phyloP scores from a whole-genome alignment of 2,113 vertebrate species.

The Triplophysa dalaica region DNA sequence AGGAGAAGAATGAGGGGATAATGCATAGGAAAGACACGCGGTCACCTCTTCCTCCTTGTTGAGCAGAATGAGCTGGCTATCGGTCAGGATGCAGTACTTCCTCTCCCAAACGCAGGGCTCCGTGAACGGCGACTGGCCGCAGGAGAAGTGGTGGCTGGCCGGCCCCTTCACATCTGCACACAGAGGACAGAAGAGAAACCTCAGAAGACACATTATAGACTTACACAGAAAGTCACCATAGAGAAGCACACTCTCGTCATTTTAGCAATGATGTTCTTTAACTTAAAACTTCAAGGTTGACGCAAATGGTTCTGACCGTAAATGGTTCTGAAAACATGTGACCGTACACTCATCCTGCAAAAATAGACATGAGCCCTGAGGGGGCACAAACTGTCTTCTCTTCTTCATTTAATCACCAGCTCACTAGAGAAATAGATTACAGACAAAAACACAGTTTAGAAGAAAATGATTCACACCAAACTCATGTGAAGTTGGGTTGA shows the following conservation, averaged over 20 bases:
- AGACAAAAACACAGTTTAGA: slow-evolving; percentile 7
- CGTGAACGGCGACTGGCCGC: slow-evolving; percentile 87
- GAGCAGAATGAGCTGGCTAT: slow-evolving; percentile 91
- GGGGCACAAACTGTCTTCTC: not conserved
- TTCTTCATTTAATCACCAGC: slow-evolving; percentile 31
- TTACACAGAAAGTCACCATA: not conserved
- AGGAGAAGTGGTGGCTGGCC: slow-evolving; percentile 88
- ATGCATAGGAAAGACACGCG: not conserved
- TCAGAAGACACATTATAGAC: not conserved
- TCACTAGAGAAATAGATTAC: slow-evolving; percentile 16
- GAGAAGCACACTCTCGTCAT: slow-evolving; percentile 23
- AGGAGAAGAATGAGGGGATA: slow-evolving; percentile 12
- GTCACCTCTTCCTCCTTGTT: slow-evolving; percentile 90
- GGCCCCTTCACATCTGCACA: slow-evolving; percentile 90
- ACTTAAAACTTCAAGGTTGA: not conserved
- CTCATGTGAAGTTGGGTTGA: not conserved
- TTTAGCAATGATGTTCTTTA: not conserved
- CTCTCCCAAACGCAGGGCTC: slow-evolving; percentile 87
- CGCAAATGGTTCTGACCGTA: not conserved
- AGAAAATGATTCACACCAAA: slow-evolving; percentile 21
- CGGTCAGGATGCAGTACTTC: slow-evolving; percentile 90
- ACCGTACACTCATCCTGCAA: not conserved
- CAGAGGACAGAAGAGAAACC: slow-evolving; percentile 35
- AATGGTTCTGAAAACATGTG: not conserved
- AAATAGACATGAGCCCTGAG: slow-evolving; percentile 10